Evolutionary conservation across 2,797 vertebrate genomes (phyloP), one percentile per base, ranked within the genome.

Genomic region (Sebastolobus altivelis): DNA sequence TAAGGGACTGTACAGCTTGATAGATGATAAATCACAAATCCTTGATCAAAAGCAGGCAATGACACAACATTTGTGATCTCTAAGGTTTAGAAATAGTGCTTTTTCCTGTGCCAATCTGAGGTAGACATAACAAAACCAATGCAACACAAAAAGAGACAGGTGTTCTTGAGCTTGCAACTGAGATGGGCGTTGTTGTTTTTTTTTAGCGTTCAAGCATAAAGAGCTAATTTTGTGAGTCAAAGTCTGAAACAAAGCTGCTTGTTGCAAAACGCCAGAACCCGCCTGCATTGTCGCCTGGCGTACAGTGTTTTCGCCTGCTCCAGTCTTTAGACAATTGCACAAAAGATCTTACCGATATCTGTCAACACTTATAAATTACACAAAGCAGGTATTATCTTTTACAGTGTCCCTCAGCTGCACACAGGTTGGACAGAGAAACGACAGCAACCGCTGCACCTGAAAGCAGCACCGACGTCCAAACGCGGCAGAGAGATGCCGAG

Each of bases 91-190:
- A 87, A 94, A 91, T 87, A 87, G 88, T 87, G 91, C 90, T 87
- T 89, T 86, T 87, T 88, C 83, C 87, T 90, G 91, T 89, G 92
- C 90, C 93, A 90, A 91, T 91, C 83, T 94, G 94, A 95, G 93
- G 94, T 93, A 94, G 94, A 94, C 91, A 63, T 73, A 91, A 91
- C 85, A 79, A 91, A 93, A 91, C 66, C 79, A 84, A 89, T 72
- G 85, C 61, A 82, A 87, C 35, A 43, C 56, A 83, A 78, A 86
- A 69, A 67, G 8, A 79, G 74, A 72, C 52, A 2, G 68, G 75
- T 80, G 77, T 67, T 85, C 74, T 52, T 38, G 14, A 65, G 72
- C 74, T 65, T 79, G 83, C 61, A 78, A 72, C 65, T 80, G 82
- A 91, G 75, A 89, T 67, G 68, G 83, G 85, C 72, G 74, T 90